These are phyloP conservation scores for Miniopterus natalensis DNA, from an alignment of 2,113 vertebrate genomes.

Conservation along the genomic window DNA sequence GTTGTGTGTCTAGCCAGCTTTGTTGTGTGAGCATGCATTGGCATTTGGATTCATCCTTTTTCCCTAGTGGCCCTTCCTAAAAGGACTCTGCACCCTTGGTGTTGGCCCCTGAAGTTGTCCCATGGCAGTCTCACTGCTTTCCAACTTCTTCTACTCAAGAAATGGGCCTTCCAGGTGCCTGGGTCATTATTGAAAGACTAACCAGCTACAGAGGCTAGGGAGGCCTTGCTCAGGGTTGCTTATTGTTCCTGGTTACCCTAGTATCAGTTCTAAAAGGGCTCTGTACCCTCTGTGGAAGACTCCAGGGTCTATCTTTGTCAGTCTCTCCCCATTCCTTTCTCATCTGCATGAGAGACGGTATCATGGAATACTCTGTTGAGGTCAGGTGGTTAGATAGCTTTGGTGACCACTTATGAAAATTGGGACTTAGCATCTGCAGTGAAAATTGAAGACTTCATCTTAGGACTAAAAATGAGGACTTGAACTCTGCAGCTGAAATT, in stretches of 20 bases:
- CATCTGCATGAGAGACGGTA: neutral
- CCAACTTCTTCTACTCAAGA: neutral
- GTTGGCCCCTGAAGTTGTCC: neutral
- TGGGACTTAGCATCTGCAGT: conserved; percentile 17
- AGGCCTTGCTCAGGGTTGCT: neutral
- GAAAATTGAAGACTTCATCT: conserved; percentile 33
- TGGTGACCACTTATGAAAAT: neutral
- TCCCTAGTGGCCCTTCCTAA: neutral
- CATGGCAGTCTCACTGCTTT: neutral
- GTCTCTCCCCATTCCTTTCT: neutral
- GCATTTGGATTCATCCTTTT: neutral
- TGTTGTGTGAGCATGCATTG: neutral
- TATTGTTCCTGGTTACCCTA: neutral
- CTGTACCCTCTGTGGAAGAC: neutral
- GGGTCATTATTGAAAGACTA: conserved; percentile 2
- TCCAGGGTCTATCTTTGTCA: neutral
- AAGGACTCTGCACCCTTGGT: neutral
- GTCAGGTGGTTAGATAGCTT: neutral
- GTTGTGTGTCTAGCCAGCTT: neutral
- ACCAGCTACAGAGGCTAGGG: neutral
- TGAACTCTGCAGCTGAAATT: conserved; percentile 21
- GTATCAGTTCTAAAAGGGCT: neutral
- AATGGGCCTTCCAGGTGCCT: neutral
- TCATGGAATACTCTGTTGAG: neutral
- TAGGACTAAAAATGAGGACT: conserved; percentile 1